Conservation (phyloP, 2,797 vertebrate genomes). For the Menidia menidia region DNA sequence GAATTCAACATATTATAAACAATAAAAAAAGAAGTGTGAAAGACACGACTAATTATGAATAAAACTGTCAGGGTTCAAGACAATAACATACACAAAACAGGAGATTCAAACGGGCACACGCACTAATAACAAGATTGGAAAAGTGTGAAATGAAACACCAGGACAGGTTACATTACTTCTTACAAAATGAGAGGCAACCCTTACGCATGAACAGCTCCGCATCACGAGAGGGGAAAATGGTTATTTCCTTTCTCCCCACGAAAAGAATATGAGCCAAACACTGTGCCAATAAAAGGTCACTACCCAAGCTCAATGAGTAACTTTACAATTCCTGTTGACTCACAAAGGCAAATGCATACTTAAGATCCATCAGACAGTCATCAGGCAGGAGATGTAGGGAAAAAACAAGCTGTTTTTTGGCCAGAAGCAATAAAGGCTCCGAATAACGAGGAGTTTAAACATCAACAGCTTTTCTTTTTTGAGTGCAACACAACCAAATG, state of each 20-base stretch:
- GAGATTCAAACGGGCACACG: conserved; percentile 6
- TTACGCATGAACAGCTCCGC: background rate
- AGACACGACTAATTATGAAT: conserved; percentile 34
- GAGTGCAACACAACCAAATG: too few species aligned
- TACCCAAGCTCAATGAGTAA: too few species aligned
- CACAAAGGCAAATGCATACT: too few species aligned
- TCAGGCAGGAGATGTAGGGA: too few species aligned
- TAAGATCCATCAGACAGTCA: too few species aligned
- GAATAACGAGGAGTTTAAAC: too few species aligned
- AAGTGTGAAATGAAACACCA: background rate
- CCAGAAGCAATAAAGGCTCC: too few species aligned
- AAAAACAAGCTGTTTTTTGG: too few species aligned
- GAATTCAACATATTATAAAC: too few species aligned
- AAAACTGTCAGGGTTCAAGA: conserved; percentile 3
- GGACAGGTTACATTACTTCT: background rate
- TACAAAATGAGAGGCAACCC: background rate
- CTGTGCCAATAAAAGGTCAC: background rate
- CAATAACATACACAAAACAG: conserved; percentile 11
- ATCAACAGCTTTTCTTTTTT: too few species aligned
- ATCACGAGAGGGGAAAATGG: background rate
- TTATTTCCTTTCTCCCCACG: background rate
- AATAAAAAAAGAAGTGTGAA: too few species aligned
- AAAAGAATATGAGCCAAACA: background rate
- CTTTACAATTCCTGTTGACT: too few species aligned
- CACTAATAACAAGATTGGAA: background rate